phyloP scores from a whole-genome alignment of 2,888 invertebrate species.

The Timandra comae region DNA sequence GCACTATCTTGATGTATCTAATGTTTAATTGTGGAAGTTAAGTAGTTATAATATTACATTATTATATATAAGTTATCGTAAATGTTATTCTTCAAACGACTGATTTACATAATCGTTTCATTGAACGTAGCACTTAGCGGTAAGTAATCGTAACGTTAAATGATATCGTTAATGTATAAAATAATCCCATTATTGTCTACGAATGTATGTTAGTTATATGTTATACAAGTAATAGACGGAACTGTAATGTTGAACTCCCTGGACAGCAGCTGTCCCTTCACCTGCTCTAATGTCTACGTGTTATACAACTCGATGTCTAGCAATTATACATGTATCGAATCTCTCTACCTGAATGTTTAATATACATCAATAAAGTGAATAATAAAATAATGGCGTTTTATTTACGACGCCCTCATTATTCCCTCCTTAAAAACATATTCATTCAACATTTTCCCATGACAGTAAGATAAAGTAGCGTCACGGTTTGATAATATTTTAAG shows the following conservation, averaged over 20 bases:
- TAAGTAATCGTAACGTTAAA: constrained; percentile 32
- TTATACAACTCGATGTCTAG: constrained; percentile 2
- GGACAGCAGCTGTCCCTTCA: neutral
- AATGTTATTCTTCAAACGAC: constrained; percentile 57
- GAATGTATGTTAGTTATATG: neutral
- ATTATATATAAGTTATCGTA: constrained; percentile 29
- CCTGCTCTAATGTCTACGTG: neutral
- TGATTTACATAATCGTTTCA: constrained; percentile 62
- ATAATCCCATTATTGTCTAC: constrained; percentile 1
- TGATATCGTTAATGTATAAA: constrained; percentile 28
- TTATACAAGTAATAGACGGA: neutral
- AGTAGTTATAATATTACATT: constrained; percentile 3
- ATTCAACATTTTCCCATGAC: too few species aligned
- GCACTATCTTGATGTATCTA: neutral
- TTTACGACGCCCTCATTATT: too few species aligned
- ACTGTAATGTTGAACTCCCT: too few species aligned
- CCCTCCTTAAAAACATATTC: too few species aligned
- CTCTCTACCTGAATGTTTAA: constrained; percentile 47
- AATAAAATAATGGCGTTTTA: constrained; percentile 20
- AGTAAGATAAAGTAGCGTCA: too few species aligned
- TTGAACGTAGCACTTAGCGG: constrained; percentile 38
- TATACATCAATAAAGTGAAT: constrained; percentile 40
- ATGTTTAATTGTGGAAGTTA: constrained; percentile 3
- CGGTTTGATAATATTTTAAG: too few species aligned
- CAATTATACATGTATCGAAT: constrained; percentile 5